A percentile compares a stretch with the other conserved stretches of the same genome.
Conservation (phyloP, 2,888 invertebrate species). For the Megalurothrips usitatus region DNA sequence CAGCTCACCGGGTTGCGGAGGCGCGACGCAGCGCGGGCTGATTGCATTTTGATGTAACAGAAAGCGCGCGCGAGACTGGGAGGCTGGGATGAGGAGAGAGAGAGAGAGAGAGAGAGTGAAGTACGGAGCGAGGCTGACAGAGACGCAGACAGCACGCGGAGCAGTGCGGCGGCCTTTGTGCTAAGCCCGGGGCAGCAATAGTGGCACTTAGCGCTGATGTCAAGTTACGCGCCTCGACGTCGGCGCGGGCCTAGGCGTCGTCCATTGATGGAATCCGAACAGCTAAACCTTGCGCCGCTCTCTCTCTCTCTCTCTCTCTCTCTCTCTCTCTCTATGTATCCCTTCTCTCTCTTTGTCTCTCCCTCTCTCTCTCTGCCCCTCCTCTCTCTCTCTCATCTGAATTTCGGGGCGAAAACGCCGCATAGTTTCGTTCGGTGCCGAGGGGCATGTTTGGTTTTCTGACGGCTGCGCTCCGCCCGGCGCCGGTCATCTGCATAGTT, state of each 20-base stretch:
- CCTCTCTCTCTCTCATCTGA: background rate
- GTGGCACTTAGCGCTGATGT: background rate
- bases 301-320: background rate
- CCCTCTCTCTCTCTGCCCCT: background rate
- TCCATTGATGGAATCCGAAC: background rate
- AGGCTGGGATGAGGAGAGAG: background rate
- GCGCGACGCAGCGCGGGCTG: background rate
- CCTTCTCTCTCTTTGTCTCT: background rate
- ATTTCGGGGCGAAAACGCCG: too few relatives aligned
- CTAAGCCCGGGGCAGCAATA: too few relatives aligned
- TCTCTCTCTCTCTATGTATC: background rate
- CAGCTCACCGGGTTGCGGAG: background rate
- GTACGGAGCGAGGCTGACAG: background rate
- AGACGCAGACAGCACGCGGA: background rate
- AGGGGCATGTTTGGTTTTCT: too few relatives aligned
- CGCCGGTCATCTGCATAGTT: too few relatives aligned
- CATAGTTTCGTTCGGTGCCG: too few relatives aligned
- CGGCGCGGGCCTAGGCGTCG: background rate
- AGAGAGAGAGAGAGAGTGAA: background rate
- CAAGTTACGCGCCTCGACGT: background rate
- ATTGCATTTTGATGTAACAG: slow-evolving; percentile 10
- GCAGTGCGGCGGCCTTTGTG: too few relatives aligned
- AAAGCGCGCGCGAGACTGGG: background rate
- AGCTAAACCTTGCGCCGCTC: background rate
- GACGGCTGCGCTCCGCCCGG: too few relatives aligned